phyloP scores from a whole-genome alignment of 1,140 invertebrate species.

The Asbolus verrucosus region DNA sequence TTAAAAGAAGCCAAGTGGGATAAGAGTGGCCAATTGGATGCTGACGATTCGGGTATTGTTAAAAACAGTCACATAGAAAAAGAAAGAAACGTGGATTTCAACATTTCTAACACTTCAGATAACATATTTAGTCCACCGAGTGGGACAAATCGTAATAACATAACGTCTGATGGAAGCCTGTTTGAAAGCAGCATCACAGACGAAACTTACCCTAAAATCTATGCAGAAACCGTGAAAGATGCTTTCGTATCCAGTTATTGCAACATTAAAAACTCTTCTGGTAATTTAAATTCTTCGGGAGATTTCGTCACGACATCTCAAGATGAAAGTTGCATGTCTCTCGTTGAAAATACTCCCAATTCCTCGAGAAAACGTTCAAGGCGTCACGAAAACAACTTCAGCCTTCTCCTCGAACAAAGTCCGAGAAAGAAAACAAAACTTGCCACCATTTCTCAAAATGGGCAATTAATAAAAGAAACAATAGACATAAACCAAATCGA shows the following conservation, averaged over 20 bases:
- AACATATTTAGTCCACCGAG: too few relatives aligned
- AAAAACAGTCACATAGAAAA: constrained; percentile 50
- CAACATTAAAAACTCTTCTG: background rate
- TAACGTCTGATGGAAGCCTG: too few relatives aligned
- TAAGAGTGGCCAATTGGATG: background rate
- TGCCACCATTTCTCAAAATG: background rate
- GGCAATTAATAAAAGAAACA: background rate
- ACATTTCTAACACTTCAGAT: too few relatives aligned
- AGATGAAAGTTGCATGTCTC: background rate
- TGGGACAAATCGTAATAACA: too few relatives aligned
- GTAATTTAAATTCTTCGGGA: background rate
- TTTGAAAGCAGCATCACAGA: too few relatives aligned
- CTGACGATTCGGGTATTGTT: constrained; percentile 50
- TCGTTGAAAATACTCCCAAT: background rate
- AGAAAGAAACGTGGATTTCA: too few relatives aligned
- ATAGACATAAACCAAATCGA: constrained; percentile 46
- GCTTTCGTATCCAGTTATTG: too few relatives aligned
- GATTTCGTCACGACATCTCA: constrained; percentile 39
- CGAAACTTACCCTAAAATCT: too few relatives aligned
- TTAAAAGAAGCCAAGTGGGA: constrained; percentile 72
- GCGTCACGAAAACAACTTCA: background rate
- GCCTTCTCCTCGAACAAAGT: background rate
- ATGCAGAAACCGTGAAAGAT: too few relatives aligned
- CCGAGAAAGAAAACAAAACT: constrained; percentile 12
- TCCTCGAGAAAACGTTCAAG: background rate